phyloP scores from a whole-genome alignment of 2,797 vertebrate species.

The Botia kubotai region DNA sequence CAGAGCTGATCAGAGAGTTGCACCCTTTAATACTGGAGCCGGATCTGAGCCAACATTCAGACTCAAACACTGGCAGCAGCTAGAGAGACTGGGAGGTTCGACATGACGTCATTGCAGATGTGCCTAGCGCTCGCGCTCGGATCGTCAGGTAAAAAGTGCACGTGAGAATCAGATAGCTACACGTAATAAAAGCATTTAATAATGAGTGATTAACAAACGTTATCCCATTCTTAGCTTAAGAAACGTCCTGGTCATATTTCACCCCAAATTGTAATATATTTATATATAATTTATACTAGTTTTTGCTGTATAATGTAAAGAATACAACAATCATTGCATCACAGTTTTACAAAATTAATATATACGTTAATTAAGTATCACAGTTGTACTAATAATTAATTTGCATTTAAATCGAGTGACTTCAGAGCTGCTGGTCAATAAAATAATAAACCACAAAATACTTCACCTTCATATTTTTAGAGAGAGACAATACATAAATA shows the following conservation, averaged over 20 bases:
- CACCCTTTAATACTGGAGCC: constrained; percentile 72
- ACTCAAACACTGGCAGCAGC: constrained; percentile 78
- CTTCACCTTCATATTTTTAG: background rate
- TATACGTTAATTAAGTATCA: too few relatives aligned
- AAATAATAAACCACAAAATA: background rate
- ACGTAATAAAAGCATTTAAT: too few relatives aligned
- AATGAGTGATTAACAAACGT: background rate
- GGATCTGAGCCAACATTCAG: constrained; percentile 64
- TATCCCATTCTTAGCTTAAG: background rate
- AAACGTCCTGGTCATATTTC: background rate
- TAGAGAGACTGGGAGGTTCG: constrained; percentile 78
- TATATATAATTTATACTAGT: background rate
- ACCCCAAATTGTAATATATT: background rate
- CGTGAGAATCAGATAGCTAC: background rate
- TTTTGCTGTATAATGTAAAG: background rate
- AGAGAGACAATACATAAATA: background rate
- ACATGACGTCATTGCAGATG: constrained; percentile 94
- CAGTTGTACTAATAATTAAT: too few relatives aligned
- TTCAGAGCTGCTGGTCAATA: background rate
- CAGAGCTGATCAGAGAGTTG: constrained; percentile 77
- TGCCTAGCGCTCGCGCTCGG: constrained; percentile 60
- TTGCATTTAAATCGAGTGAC: background rate
- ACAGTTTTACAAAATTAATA: background rate
- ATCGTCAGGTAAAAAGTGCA: constrained; percentile 21
- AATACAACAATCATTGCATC: background rate